Evolutionary conservation across 2,888 invertebrate species (phyloP), one percentile per base, ranked within the genome.

Genomic region (Papilio gigon): DNA sequence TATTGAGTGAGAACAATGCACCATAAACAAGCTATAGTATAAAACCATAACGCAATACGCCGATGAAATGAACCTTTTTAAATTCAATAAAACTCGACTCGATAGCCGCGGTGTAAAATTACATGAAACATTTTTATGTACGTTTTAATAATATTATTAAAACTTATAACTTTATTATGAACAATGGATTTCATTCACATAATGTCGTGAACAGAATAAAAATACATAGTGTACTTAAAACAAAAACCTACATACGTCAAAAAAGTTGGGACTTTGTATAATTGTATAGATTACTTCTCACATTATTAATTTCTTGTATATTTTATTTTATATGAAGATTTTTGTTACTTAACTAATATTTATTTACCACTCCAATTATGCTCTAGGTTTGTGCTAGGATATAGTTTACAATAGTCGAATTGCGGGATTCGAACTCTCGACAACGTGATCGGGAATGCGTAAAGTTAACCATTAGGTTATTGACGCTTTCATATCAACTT

Each of bases 11-110:
- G 86, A 90, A 91, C 90, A 90, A 91, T 91, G 83, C 81, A 85
- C 84, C 79, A 90, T 91, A 90, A 90, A 90, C 83, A 87, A 81
- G 80, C 80, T 77, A 77, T 80, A 82, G 84, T 85, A 90, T 88
- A 86, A 87, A 88, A 86, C 81, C 82, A 85, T 87, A 85, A 87
- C 86, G 81, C 81, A 81, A 81, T 84, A 78, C 78, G 73, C 71
- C 77, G 81, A 81, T 83, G 78, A 79, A 85, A 87, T 79, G 80
- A 77, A 75, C 75, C 77, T 80, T 83, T 84, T 87, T 86, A 86
- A 84, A 86, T 89, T 85, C 83, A 85, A 86, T 84, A 86, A 80
- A 76, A 74, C 75, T 71, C 75, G 67, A 71, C 71, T 72, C 71
- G 76, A 74, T 74, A 68, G 69, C 70, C 60, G 67, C 63, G 73